These are phyloP conservation scores for Phengaris alcon DNA, from an alignment of 2,888 invertebrate genomes.

Conservation along the genomic window DNA sequence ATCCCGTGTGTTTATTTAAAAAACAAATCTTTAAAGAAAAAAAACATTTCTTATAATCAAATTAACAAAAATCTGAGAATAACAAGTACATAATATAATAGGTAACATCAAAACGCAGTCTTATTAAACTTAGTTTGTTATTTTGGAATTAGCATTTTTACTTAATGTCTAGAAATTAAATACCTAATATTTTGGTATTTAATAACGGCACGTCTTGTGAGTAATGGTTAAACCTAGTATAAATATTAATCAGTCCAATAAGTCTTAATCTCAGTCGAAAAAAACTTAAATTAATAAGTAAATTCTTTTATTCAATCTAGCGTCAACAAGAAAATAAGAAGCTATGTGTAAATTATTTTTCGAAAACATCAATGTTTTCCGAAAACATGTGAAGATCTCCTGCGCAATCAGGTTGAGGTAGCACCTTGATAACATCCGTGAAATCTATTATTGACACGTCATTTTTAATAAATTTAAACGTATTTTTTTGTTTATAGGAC, in stretches of 20 bases:
- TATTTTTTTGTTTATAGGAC: slow-evolving; percentile 19
- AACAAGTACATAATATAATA: not conserved
- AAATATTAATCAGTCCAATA: slow-evolving; percentile 8
- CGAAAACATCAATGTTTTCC: slow-evolving; percentile 12
- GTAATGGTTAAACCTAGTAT: slow-evolving; percentile 1
- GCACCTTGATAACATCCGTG: slow-evolving; percentile 9
- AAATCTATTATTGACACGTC: slow-evolving; percentile 27
- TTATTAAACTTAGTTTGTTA: slow-evolving; percentile 8
- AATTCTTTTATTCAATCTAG: slow-evolving; percentile 19
- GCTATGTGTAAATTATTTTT: slow-evolving; percentile 17
- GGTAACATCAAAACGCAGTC: slow-evolving; percentile 8
- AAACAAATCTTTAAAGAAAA: slow-evolving; percentile 2
- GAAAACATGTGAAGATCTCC: slow-evolving; percentile 12
- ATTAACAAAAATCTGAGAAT: not conserved
- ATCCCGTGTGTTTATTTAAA: slow-evolving; percentile 2
- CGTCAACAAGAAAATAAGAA: slow-evolving; percentile 1
- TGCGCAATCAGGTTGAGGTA: slow-evolving; percentile 12
- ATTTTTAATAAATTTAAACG: slow-evolving; percentile 23
- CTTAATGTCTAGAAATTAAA: slow-evolving; percentile 18
- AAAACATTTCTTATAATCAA: slow-evolving; percentile 5
- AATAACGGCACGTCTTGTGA: not conserved
- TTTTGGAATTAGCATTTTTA: slow-evolving; percentile 11
- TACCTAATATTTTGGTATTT: too few species aligned
- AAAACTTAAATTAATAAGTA: slow-evolving; percentile 2
- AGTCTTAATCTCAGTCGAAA: slow-evolving; percentile 16